phyloP scores from a whole-genome alignment of 2,888 invertebrate genomes.

The Tipula confusa region DNA sequence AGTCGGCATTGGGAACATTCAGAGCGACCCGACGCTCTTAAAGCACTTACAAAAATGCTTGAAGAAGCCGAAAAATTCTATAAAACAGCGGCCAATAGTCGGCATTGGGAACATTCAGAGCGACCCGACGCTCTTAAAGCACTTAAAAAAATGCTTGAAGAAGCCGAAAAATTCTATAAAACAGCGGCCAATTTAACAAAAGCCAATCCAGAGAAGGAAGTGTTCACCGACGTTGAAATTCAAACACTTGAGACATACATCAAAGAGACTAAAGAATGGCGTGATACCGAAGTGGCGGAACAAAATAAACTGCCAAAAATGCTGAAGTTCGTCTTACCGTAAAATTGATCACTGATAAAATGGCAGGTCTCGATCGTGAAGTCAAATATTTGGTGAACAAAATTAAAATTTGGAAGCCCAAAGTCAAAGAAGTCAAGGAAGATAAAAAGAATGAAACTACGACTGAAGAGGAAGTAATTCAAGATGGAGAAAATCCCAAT shows the following conservation, averaged over 20 bases:
- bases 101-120: slow-evolving; percentile 84
- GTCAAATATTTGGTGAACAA: slow-evolving; percentile 92
- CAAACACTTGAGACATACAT: slow-evolving; percentile 76
- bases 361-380: slow-evolving; percentile 81
- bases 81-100: slow-evolving; percentile 67
- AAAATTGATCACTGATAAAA: slow-evolving; percentile 80
- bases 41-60: slow-evolving; percentile 72
- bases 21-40: slow-evolving; percentile 85
- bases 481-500: neutral
- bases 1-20: slow-evolving; percentile 81
- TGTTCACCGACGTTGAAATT: slow-evolving; percentile 86
- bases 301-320: slow-evolving; percentile 61
- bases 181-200: slow-evolving; percentile 75
- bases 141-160: slow-evolving; percentile 74
- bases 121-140: slow-evolving; percentile 84
- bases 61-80: slow-evolving; percentile 79
- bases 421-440: slow-evolving; percentile 48
- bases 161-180: slow-evolving; percentile 70
- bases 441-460: slow-evolving; percentile 33
- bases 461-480: neutral
- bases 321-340: slow-evolving; percentile 78
- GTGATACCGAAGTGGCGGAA: slow-evolving; percentile 56
- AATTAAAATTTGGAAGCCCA: slow-evolving; percentile 80
- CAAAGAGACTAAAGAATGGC: slow-evolving; percentile 70
- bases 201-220: slow-evolving; percentile 67